These are phyloP conservation scores for Podabrus alpinus DNA, from an alignment of 2,888 invertebrate genomes.

Conservation along the genomic window DNA sequence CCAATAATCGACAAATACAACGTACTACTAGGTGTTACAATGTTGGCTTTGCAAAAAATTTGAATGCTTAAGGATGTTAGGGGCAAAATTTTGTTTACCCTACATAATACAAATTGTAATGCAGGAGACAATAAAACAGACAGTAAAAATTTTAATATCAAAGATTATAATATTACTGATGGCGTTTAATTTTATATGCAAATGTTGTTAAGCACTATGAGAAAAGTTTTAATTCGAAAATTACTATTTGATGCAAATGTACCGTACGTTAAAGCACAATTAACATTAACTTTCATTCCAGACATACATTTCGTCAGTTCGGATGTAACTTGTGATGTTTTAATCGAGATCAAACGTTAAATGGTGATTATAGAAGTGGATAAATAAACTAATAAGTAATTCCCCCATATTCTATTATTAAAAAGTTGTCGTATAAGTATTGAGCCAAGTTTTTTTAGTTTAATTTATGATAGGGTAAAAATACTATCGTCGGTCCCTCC, in stretches of 20 bases:
- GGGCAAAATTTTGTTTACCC: neutral
- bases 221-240: neutral
- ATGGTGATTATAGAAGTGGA: neutral
- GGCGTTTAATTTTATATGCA: neutral
- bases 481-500: neutral
- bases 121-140: neutral
- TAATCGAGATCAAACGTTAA: neutral
- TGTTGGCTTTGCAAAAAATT: neutral
- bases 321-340: neutral
- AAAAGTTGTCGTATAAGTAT: neutral
- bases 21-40: neutral
- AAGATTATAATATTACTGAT: neutral
- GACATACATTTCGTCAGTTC: neutral
- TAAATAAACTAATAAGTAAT: neutral
- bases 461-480: neutral
- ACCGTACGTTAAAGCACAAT: neutral
- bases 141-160: neutral
- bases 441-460: neutral
- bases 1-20: neutral
- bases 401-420: neutral
- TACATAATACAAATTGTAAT: neutral
- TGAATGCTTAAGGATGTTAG: neutral
- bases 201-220: neutral
- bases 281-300: neutral
- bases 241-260: neutral